Base-by-base conservation (phyloP, 2,888 invertebrate genomes). In the Heliconius sara region DNA sequence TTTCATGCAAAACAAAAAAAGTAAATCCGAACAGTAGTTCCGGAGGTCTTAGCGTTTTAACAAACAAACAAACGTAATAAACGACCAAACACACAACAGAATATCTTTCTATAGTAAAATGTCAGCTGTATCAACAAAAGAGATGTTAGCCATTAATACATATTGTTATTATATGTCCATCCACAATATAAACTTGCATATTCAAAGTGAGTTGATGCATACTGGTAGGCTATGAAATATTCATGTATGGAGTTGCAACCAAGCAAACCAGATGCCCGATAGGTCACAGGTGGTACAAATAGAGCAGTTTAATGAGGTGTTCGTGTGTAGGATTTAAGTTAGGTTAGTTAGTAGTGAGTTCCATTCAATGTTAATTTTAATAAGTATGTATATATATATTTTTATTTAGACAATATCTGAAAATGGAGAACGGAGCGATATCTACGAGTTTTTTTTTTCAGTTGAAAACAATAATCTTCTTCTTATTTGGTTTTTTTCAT, bases 211-310 rank as follows among this genome's bases (percentile, higher is more conserved):
- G 65, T 30, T 65, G 63, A 47, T 47, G 75, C 65, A 75, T 66
- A 43, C 43, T 25, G 13, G 70, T 25, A 66, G 47, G 43, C n/a
- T 67, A 81, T 81, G 81, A 78, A 80, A 81, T 81, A 81, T 81
- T 81, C 81, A 81, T 81, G 70, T 70, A 65, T 52, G 34, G 34
- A 52, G 47, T 76, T 39, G 34, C 79, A 77, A 70, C 73, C 81
- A 70, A 72, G 72, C 76, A 73, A n/a, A 27, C 66, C 73, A 78
- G 73, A 71, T 77, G 60, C 12, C 66, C 65, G 43, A 60, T 13
- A 66, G 72, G 78, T 57, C 66, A 52, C 78, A 78, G 78, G 78
- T 78, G 78, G 52, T 73, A 47, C 30, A 43, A 27, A 65, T 47
- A 47, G 68, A 68, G 7, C 25, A 30, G 65, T 75, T 75, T 75